Evolutionary conservation across 1,140 invertebrate species (phyloP).

Genomic region (Halictus rubicundus): DNA sequence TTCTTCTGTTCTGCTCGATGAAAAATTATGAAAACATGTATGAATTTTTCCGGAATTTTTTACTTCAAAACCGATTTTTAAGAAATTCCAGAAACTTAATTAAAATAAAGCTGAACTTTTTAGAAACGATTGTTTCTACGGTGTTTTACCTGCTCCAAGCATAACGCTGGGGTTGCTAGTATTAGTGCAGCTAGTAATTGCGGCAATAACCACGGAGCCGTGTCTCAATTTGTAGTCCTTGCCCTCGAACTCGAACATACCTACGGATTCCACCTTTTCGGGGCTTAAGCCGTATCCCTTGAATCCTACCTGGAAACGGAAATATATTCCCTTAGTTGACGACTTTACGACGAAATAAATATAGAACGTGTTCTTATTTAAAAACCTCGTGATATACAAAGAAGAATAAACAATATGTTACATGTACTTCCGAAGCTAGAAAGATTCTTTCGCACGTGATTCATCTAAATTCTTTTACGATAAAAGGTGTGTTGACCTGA

Average conservation of each 20-base stretch:
- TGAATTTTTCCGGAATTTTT: too few relatives aligned
- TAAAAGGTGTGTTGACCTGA: constrained; percentile 14
- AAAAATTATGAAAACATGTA: too few relatives aligned
- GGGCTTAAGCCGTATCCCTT: constrained; percentile 94
- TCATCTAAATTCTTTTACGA: background rate
- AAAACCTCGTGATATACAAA: background rate
- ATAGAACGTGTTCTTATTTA: background rate
- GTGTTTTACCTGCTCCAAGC: constrained; percentile 90
- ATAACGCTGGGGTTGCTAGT: constrained; percentile 99
- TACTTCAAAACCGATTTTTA: too few relatives aligned
- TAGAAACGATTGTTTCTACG: too few relatives aligned
- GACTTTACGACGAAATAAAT: too few relatives aligned
- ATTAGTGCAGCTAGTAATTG: constrained; percentile 99
- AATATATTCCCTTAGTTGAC: background rate
- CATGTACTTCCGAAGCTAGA: background rate
- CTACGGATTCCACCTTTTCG: constrained; percentile 84
- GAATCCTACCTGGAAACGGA: constrained; percentile 89
- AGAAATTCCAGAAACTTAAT: too few relatives aligned
- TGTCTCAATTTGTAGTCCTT: constrained; percentile 92
- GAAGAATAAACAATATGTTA: background rate
- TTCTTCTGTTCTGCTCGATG: too few relatives aligned
- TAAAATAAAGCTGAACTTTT: too few relatives aligned
- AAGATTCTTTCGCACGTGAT: background rate
- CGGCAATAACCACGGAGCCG: constrained; percentile 97
- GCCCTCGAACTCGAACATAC: constrained; percentile 90